These are phyloP conservation scores for Tolmerus cingulatus DNA, from an alignment of 2,888 invertebrate species.

Conservation along the genomic window DNA sequence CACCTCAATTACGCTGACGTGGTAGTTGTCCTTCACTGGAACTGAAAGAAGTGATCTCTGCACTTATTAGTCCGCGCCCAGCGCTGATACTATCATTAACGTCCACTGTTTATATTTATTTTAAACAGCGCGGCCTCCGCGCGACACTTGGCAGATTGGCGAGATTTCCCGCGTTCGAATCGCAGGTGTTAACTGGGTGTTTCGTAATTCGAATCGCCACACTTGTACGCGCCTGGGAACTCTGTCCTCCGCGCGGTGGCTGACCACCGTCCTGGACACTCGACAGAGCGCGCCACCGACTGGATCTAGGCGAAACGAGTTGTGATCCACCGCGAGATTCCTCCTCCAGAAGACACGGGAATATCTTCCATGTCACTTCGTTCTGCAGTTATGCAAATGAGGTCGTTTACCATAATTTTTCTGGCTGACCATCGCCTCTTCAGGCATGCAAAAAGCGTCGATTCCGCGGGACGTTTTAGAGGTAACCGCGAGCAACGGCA, in stretches of 20 bases:
- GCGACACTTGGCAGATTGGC: slow-evolving; percentile 4
- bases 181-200: slow-evolving; percentile 39
- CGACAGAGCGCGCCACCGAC: slow-evolving; percentile 22
- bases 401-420: slow-evolving; percentile 51
- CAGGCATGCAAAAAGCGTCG: slow-evolving; percentile 44
- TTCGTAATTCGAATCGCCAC: slow-evolving; percentile 25
- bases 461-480: slow-evolving; percentile 16
- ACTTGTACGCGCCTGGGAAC: neutral
- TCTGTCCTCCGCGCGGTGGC: neutral
- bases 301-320: slow-evolving; percentile 1
- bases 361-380: slow-evolving; percentile 46
- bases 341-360: slow-evolving; percentile 47
- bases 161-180: slow-evolving; percentile 16
- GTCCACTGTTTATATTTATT: neutral
- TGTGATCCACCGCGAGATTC: slow-evolving; percentile 46
- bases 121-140: neutral
- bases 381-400: slow-evolving; percentile 52
- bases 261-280: neutral
- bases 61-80: neutral
- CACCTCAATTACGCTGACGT: slow-evolving; percentile 15
- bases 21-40: slow-evolving; percentile 24
- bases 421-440: slow-evolving; percentile 19
- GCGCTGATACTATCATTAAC: neutral
- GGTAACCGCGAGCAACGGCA: slow-evolving; percentile 22
- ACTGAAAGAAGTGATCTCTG: neutral